Percentiles rank a stretch among this genome's conserved stretches.
Conservation (phyloP, 2,888 invertebrate species). For the Gymnocheta viridis region DNA sequence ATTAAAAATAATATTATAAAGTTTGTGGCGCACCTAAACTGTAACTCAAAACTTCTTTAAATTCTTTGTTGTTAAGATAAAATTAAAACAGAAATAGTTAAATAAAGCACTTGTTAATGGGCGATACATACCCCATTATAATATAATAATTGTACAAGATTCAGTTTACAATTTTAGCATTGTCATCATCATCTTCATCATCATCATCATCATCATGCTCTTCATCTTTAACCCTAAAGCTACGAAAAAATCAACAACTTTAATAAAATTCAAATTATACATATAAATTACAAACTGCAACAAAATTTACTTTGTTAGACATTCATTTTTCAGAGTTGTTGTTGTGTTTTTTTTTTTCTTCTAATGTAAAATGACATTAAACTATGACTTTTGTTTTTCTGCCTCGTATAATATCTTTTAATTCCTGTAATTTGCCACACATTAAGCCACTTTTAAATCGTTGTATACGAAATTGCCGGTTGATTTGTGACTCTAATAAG, state of each 20-base stretch:
- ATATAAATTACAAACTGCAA: background rate
- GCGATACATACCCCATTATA: slow-evolving; percentile 15
- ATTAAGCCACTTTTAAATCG: slow-evolving; percentile 50
- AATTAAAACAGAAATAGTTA: background rate
- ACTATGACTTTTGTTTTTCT: slow-evolving; percentile 42
- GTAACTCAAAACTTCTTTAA: slow-evolving; percentile 42
- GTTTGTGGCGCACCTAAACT: slow-evolving; percentile 57
- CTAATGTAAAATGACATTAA: slow-evolving; percentile 43
- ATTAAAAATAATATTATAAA: background rate
- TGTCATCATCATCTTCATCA: slow-evolving; percentile 10
- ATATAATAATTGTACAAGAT: slow-evolving; percentile 27
- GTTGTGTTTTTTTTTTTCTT: background rate
- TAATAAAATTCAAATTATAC: slow-evolving; percentile 16
- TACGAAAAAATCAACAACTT: background rate
- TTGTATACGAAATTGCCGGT: background rate
- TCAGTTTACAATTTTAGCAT: slow-evolving; percentile 32
- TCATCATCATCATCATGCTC: slow-evolving; percentile 6
- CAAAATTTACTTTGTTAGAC: background rate
- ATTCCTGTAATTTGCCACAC: slow-evolving; percentile 61
- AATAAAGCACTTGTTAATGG: slow-evolving; percentile 61
- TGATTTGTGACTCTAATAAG: background rate
- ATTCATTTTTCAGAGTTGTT: background rate
- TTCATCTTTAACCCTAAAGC: slow-evolving; percentile 50
- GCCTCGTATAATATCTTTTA: slow-evolving; percentile 27
- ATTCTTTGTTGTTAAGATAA: slow-evolving; percentile 7